Evolutionary conservation across 2,113 vertebrate genomes (phyloP).

Genomic region (Cathartes aura): DNA sequence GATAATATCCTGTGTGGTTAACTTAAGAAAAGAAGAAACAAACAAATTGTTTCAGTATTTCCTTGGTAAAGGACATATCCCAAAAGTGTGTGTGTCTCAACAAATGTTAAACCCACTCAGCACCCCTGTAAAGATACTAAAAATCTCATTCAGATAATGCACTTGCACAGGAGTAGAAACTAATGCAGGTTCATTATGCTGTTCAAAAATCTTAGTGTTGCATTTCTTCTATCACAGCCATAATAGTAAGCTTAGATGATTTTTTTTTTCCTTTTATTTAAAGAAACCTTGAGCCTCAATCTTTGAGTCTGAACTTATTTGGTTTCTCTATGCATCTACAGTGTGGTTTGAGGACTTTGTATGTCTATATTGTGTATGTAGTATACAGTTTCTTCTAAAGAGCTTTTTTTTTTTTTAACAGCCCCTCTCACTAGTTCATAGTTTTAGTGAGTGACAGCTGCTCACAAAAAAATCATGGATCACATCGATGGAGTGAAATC

Average conservation of each 20-base stretch:
- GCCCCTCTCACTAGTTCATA: neutral
- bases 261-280: neutral
- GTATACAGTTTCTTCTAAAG: neutral
- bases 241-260: neutral
- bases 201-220: neutral
- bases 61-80: conserved; percentile 27
- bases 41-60: conserved; percentile 47
- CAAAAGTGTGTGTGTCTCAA: neutral
- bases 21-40: conserved; percentile 27
- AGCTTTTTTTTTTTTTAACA: neutral
- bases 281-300: neutral
- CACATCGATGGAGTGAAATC: neutral
- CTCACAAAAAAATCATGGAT: neutral
- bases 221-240: neutral
- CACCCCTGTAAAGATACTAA: neutral
- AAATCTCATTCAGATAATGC: neutral
- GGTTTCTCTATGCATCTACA: neutral
- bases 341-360: neutral
- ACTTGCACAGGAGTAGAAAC: neutral
- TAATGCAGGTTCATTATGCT: neutral
- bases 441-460: neutral
- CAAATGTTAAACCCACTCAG: conserved; percentile 31
- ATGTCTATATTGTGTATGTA: neutral
- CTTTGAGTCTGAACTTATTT: neutral
- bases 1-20: conserved; percentile 33